Evolutionary conservation across 2,113 vertebrate species (phyloP), one percentile per base, ranked within the genome.

Genomic region (Malurus elegans): DNA sequence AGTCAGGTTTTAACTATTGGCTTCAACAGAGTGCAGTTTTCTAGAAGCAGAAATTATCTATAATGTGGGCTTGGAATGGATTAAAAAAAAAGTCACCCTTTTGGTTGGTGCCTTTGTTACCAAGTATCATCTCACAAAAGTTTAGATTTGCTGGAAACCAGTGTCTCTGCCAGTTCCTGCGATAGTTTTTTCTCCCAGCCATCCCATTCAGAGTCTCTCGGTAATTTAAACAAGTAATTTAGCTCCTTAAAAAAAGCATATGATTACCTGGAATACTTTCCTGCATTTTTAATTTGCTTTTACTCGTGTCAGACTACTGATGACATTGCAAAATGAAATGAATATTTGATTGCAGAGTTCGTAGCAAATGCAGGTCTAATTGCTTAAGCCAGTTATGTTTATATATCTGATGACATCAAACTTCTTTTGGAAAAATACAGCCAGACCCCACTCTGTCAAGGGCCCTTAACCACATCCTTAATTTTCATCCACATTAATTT

Each of bases 321-420:
- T 94, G 74, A 88, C 79, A 74, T 34, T 88, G 82, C 87, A 86
- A 80, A 92, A 88, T 90, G 38, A 94, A 88, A 95, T 90, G 62
- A 96, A 80, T 96, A 88, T 86, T 93, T 95, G 93, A 93, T 97
- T 95, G 85, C 81, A 62, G 62, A 69, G 25, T 82, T 95, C 66
- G 32, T 88, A 80, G 70, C 72, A 92, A 92, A 86, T 83, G 67
- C 79, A 70, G 58, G 24, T 78, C 74, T 91, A 86, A 88, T 93
- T 95, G 79, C 60, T 89, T 79, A 76, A 93, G 47, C 64, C 79
- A 74, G 29, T 66, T 26, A 5, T 64, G n/a, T 88, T 93, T 90
- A 40, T 56, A 28, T 51, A 70, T 51, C 51, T 76, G 51, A 56
- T 62, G 38, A 28, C n/a, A 62, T 90, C 38, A n/a, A 16, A 54